Evolutionary conservation across 1,140 invertebrate genomes (phyloP).

Genomic region (Mya arenaria): DNA sequence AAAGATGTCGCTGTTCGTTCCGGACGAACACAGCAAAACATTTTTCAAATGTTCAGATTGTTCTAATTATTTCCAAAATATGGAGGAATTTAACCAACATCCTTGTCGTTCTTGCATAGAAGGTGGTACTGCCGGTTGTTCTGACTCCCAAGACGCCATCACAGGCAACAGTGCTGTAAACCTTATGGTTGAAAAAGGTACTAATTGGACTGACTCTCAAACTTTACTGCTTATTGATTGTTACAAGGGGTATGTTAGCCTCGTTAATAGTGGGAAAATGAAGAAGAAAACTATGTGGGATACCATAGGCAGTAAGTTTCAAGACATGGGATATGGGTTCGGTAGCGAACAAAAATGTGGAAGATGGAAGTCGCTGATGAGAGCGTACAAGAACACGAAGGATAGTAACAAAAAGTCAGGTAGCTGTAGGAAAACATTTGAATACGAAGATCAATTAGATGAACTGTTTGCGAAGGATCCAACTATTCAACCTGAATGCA

Average conservation of each 20-base stretch:
- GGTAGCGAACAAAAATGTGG: slow-evolving; percentile 27
- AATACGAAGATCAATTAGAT: slow-evolving; percentile 1
- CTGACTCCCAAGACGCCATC: slow-evolving; percentile 4
- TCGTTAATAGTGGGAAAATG: slow-evolving; percentile 22
- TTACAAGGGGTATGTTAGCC: slow-evolving; percentile 6
- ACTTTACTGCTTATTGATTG: slow-evolving; percentile 17
- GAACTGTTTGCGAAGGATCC: slow-evolving; percentile 7
- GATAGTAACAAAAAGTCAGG: slow-evolving; percentile 19
- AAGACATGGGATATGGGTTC: slow-evolving; percentile 22
- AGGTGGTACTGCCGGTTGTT: slow-evolving; percentile 8
- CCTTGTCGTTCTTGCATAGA: slow-evolving; percentile 3
- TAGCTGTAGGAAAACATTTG: slow-evolving; percentile 3
- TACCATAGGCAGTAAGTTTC: slow-evolving; percentile 22
- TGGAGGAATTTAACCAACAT: slow-evolving; percentile 23
- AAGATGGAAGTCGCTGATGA: slow-evolving; percentile 11
- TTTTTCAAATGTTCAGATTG: slow-evolving; percentile 15
- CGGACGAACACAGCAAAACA: slow-evolving; percentile 24
- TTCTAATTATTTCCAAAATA: slow-evolving; percentile 22
- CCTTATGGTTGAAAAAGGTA: slow-evolving; percentile 16
- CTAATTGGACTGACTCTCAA: slow-evolving; percentile 9
- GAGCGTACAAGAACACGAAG: slow-evolving; percentile 26
- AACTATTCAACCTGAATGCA: slow-evolving; percentile 7
- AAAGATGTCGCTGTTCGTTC: slow-evolving; percentile 7
- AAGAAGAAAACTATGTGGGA: slow-evolving; percentile 27
- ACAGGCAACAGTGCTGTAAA: slow-evolving; percentile 24